Conservation (phyloP, 2,113 vertebrate genomes). For the Lycaon pictus region DNA sequence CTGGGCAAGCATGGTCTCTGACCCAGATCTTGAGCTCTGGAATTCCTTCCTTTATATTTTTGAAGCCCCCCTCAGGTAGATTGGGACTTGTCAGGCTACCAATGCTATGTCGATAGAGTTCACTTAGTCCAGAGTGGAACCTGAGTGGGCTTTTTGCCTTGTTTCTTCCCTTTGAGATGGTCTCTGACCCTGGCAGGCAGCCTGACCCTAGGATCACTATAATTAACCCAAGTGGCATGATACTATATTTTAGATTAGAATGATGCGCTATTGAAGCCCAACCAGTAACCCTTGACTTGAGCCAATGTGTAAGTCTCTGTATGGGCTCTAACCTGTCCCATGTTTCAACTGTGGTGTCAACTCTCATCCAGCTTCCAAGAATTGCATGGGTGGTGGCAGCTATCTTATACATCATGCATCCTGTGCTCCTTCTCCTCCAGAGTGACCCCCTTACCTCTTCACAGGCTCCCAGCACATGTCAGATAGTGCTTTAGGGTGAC, state of each 20-base stretch:
- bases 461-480: neutral
- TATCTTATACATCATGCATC: neutral
- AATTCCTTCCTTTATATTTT: neutral
- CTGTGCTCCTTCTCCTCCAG: neutral
- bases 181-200: neutral
- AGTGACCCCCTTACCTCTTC: no score
- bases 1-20: neutral
- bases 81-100: neutral
- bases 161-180: neutral
- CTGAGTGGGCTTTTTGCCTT: neutral
- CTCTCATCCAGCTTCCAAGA: neutral
- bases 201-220: neutral
- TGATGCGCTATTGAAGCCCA: neutral
- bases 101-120: neutral
- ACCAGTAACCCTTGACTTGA: neutral
- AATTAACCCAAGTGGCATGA: neutral
- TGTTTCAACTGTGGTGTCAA: neutral
- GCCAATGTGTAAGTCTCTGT: neutral
- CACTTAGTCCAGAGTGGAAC: neutral
- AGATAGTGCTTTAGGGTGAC: neutral
- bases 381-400: fast-evolving
- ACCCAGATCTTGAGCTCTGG: neutral
- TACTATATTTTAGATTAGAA: neutral
- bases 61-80: no score
- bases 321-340: neutral